A percentile compares a stretch with the other conserved stretches of the same genome.
These are phyloP conservation scores for Meiosimyza decipiens DNA, from an alignment of 2,888 invertebrate species.

Conservation along the genomic window DNA sequence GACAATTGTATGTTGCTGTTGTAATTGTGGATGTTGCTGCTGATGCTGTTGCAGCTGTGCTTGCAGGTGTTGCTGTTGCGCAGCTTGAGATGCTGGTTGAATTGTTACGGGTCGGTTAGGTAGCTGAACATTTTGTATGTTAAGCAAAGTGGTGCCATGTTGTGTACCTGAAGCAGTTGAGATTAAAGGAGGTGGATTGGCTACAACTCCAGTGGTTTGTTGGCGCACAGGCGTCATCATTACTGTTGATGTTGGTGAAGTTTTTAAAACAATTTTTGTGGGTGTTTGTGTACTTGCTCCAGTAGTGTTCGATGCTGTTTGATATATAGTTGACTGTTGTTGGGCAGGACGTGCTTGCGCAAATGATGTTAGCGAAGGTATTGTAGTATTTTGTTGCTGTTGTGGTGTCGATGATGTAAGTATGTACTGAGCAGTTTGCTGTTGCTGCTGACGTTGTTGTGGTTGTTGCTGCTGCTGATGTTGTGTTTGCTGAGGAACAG, in stretches of 20 bases:
- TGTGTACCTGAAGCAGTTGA: slow-evolving; percentile 50
- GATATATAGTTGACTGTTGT: slow-evolving; percentile 61
- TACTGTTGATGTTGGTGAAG: slow-evolving; percentile 63
- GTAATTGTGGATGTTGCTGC: slow-evolving; percentile 59
- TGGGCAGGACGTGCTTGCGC: slow-evolving; percentile 57
- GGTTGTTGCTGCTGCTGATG: slow-evolving; percentile 42
- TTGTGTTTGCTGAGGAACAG: slow-evolving; percentile 37
- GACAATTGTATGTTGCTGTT: slow-evolving; percentile 64
- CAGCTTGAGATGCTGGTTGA: slow-evolving; percentile 66
- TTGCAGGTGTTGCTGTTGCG: slow-evolving; percentile 64
- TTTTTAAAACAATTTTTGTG: slow-evolving; percentile 66
- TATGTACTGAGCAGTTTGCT: slow-evolving; percentile 57
- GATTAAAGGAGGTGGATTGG: slow-evolving; percentile 66
- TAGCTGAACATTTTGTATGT: slow-evolving; percentile 65
- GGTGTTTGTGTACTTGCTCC: slow-evolving; percentile 56
- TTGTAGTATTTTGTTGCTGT: slow-evolving; percentile 49
- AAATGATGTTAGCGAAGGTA: slow-evolving; percentile 63
- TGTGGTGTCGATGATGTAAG: slow-evolving; percentile 59
- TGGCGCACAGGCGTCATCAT: slow-evolving; percentile 61
- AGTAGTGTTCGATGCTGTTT: slow-evolving; percentile 53
- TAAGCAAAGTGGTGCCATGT: slow-evolving; percentile 61
- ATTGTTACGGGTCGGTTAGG: slow-evolving; percentile 66
- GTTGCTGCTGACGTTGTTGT: slow-evolving; percentile 37
- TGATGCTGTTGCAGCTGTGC: slow-evolving; percentile 64
- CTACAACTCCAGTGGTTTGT: slow-evolving; percentile 52